These are phyloP conservation scores for Dasypogon diadema DNA, from an alignment of 2,888 invertebrate genomes.

Conservation along the genomic window DNA sequence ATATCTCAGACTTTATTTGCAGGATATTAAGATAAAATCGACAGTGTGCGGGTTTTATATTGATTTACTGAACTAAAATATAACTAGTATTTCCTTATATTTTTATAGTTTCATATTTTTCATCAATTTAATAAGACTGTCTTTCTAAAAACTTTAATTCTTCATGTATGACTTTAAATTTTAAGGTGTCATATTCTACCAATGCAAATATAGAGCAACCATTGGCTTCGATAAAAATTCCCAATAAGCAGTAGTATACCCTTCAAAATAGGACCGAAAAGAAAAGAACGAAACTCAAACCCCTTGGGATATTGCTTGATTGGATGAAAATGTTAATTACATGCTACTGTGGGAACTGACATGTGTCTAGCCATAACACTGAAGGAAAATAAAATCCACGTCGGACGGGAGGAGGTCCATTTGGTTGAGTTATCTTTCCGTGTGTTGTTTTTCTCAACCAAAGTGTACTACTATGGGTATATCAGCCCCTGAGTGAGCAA, in stretches of 20 bases:
- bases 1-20: too few relatives aligned
- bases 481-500: background rate
- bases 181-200: too few relatives aligned
- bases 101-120: too few relatives aligned
- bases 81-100: too few relatives aligned
- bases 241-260: background rate
- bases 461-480: background rate
- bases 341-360: constrained; percentile 50
- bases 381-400: constrained; percentile 44
- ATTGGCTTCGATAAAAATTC: background rate
- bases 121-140: too few relatives aligned
- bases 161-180: too few relatives aligned
- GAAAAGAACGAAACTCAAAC: constrained; percentile 1
- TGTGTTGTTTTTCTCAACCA: constrained; percentile 39
- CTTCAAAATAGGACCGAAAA: background rate
- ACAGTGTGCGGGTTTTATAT: too few relatives aligned
- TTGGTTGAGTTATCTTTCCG: constrained; percentile 28
- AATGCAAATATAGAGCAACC: too few relatives aligned
- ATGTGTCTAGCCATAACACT: constrained; percentile 32
- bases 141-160: too few relatives aligned
- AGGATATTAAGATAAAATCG: too few relatives aligned
- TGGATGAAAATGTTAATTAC: constrained; percentile 50
- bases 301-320: constrained; percentile 36
- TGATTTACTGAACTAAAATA: too few relatives aligned
- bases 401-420: constrained; percentile 11